A percentile compares a stretch with the other conserved stretches of the same genome.
phyloP scores from a whole-genome alignment of 1,140 invertebrate species.

The Eurytemora carolleeae region DNA sequence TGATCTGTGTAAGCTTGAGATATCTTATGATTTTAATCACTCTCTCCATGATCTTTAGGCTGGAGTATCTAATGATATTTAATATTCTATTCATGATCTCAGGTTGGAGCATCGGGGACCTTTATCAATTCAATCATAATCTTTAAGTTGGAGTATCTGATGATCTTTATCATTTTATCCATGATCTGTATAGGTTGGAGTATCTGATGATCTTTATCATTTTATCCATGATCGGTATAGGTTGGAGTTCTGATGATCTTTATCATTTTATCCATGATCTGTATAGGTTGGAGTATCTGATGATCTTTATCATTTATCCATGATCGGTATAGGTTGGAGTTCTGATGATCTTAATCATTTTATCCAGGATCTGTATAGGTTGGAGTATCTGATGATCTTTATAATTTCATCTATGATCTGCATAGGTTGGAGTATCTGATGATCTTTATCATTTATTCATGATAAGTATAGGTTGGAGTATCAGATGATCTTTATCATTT shows the following conservation, averaged over 20 bases:
- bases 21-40: neutral
- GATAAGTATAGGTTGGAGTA: slow-evolving; percentile 80
- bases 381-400: slow-evolving; percentile 79
- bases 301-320: slow-evolving; percentile 36
- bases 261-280: slow-evolving; percentile 89
- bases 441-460: neutral
- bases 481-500: slow-evolving; percentile 81
- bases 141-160: slow-evolving; percentile 87
- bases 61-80: neutral
- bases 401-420: neutral
- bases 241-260: slow-evolving; percentile 83
- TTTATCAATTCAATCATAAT: too few relatives aligned
- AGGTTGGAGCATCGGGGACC: neutral
- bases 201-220: neutral
- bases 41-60: neutral
- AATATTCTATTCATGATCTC: neutral
- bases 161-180: slow-evolving; percentile 36
- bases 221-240: slow-evolving; percentile 35
- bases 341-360: slow-evolving; percentile 81
- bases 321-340: slow-evolving; percentile 66
- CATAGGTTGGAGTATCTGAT: neutral
- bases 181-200: neutral
- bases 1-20: neutral
- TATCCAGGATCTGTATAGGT: slow-evolving; percentile 83
- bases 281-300: slow-evolving; percentile 92